phyloP scores from a whole-genome alignment of 2,797 vertebrate species.

The Kryptolebias ocellatus region DNA sequence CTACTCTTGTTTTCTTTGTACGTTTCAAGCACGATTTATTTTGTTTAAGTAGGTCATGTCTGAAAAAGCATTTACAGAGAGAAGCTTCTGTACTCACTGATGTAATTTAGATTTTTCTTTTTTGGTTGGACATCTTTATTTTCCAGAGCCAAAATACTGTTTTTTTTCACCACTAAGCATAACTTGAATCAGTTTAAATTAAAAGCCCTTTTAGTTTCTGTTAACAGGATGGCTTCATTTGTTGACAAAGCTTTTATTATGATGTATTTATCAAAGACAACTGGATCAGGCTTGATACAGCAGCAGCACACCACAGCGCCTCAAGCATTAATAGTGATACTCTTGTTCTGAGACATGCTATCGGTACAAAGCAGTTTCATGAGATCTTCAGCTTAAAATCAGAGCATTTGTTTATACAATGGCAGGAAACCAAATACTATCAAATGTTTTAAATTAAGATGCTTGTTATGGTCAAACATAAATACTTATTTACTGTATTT shows the following conservation, averaged over 20 bases:
- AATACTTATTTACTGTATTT: neutral
- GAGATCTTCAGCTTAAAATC: too few relatives aligned
- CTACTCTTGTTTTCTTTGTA: neutral
- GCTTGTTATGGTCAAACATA: neutral
- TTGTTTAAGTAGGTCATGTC: slow-evolving; percentile 51
- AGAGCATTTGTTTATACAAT: too few relatives aligned
- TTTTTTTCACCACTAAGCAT: too few relatives aligned
- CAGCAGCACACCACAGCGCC: neutral
- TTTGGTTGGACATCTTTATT: slow-evolving; percentile 1
- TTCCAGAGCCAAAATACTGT: neutral
- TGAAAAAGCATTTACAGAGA: slow-evolving; percentile 43
- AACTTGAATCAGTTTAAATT: too few relatives aligned
- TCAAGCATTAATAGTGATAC: too few relatives aligned
- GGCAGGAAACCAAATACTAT: too few relatives aligned
- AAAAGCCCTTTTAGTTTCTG: neutral
- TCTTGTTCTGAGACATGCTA: neutral
- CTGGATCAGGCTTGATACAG: neutral
- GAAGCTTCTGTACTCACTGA: slow-evolving; percentile 19
- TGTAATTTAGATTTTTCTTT: slow-evolving; percentile 5
- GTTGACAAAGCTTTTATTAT: slow-evolving; percentile 1
- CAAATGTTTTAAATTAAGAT: neutral
- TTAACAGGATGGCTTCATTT: neutral
- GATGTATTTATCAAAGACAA: neutral
- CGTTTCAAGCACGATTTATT: slow-evolving; percentile 1
- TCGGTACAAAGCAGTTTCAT: too few relatives aligned